phyloP scores from a whole-genome alignment of 2,113 vertebrate species.

The Bufo bufo region DNA sequence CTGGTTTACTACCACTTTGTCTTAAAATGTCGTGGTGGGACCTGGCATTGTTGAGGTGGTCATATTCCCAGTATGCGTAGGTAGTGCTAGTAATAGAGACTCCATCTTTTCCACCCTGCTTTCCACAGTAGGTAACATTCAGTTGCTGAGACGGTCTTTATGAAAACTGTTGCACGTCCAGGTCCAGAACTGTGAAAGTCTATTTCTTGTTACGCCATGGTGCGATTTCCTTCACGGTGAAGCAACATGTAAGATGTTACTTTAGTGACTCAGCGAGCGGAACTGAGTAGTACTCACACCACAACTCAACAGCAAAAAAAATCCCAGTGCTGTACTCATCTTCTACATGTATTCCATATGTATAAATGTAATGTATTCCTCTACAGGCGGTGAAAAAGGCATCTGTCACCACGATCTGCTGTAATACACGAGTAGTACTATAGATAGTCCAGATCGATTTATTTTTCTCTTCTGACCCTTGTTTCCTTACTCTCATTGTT shows the following conservation, averaged over 20 bases:
- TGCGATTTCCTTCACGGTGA: background rate
- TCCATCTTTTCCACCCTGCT: background rate
- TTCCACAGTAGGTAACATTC: background rate
- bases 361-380: background rate
- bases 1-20: no score
- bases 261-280: slow-evolving; percentile 1
- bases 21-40: no score
- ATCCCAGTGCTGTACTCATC: background rate
- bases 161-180: background rate
- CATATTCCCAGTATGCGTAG: no score
- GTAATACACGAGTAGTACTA: no score
- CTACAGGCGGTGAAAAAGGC: background rate
- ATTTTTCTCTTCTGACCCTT: no score
- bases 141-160: background rate
- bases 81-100: no score
- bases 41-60: no score
- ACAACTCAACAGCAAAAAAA: background rate
- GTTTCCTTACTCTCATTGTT: no score
- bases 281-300: slow-evolving; percentile 25
- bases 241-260: slow-evolving; percentile 4
- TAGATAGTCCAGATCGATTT: no score
- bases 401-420: no score
- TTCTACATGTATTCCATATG: background rate
- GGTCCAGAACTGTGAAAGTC: background rate
- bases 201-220: background rate